phyloP scores from a whole-genome alignment of 35 echinoderm and acorn worm species.

The Nesometra sesokonis region DNA sequence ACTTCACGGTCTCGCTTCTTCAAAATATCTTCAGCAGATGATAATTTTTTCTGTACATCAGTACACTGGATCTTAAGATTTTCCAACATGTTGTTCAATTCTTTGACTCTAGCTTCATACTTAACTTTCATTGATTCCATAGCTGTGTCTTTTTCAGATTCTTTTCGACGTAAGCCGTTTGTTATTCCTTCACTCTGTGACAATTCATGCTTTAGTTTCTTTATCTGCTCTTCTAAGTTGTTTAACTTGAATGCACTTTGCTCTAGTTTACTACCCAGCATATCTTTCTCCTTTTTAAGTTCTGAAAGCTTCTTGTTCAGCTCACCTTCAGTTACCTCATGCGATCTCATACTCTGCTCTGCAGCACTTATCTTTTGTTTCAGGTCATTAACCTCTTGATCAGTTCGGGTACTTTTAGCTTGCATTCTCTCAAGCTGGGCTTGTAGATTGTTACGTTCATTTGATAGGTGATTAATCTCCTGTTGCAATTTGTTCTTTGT shows the following conservation, averaged over 20 bases:
- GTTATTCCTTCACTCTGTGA: slow-evolving; percentile 41
- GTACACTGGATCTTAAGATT: slow-evolving; percentile 64
- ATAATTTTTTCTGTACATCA: slow-evolving; percentile 43
- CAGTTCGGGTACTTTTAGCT: slow-evolving; percentile 30
- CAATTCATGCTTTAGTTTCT: slow-evolving; percentile 47
- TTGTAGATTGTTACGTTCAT: slow-evolving; percentile 49
- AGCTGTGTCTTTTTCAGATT: slow-evolving; percentile 51
- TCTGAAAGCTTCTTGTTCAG: slow-evolving; percentile 52
- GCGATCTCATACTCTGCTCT: slow-evolving; percentile 36
- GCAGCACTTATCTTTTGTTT: slow-evolving; percentile 35
- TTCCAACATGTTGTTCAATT: slow-evolving; percentile 54
- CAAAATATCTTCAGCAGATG: slow-evolving; percentile 31
- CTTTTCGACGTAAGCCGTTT: slow-evolving; percentile 53
- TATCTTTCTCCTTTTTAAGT: slow-evolving; percentile 62
- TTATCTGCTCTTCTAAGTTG: slow-evolving; percentile 45
- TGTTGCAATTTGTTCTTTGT: slow-evolving; percentile 55
- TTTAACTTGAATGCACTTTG: slow-evolving; percentile 52
- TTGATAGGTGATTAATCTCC: slow-evolving; percentile 44
- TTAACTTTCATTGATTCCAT: slow-evolving; percentile 34
- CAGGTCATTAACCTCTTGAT: slow-evolving; percentile 56
- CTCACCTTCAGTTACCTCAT: slow-evolving; percentile 35
- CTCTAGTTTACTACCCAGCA: slow-evolving; percentile 41
- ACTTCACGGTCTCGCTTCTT: slow-evolving; percentile 52
- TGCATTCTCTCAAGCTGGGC: slow-evolving; percentile 58
- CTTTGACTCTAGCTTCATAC: slow-evolving; percentile 36